These are phyloP conservation scores for Sitta europaea DNA, from an alignment of 2,113 vertebrate genomes.

Conservation along the genomic window DNA sequence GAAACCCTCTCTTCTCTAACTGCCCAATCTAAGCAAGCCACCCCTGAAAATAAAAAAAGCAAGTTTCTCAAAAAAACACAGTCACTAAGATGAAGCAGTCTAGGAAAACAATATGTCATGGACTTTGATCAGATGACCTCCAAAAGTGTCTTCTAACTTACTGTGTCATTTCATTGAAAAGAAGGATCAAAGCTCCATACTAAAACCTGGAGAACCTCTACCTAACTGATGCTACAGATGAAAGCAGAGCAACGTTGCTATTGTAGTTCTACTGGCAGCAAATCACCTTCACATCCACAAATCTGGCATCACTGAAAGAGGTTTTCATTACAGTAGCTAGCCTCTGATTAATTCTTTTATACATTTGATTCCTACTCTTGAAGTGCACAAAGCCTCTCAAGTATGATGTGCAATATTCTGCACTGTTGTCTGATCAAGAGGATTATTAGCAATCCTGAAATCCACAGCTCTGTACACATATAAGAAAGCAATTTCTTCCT, in stretches of 20 bases:
- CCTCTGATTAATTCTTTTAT: not conserved
- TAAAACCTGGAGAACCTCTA: not conserved
- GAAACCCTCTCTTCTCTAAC: not conserved
- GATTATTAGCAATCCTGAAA: not conserved
- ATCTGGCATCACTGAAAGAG: not conserved
- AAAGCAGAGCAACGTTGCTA: not conserved
- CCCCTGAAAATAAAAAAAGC: not conserved
- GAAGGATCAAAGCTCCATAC: not conserved
- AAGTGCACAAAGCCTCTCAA: not conserved
- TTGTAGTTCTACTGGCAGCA: not conserved
- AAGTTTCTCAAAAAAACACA: rapidly evolving
- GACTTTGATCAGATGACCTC: not conserved
- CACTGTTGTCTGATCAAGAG: not conserved
- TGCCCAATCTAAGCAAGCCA: not conserved
- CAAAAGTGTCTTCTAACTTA: not conserved
- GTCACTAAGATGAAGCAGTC: not conserved
- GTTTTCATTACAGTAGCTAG: not conserved
- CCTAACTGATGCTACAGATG: not conserved
- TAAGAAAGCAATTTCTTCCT: not conserved
- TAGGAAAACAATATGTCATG: not conserved
- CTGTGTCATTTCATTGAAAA: not conserved
- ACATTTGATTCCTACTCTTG: not conserved
- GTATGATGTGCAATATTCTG: not conserved
- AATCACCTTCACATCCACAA: not conserved
- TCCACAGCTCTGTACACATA: not conserved